Evolutionary conservation across 2,113 vertebrate species (phyloP), one percentile per base, ranked within the genome.

Genomic region (Rostratula benghalensis): DNA sequence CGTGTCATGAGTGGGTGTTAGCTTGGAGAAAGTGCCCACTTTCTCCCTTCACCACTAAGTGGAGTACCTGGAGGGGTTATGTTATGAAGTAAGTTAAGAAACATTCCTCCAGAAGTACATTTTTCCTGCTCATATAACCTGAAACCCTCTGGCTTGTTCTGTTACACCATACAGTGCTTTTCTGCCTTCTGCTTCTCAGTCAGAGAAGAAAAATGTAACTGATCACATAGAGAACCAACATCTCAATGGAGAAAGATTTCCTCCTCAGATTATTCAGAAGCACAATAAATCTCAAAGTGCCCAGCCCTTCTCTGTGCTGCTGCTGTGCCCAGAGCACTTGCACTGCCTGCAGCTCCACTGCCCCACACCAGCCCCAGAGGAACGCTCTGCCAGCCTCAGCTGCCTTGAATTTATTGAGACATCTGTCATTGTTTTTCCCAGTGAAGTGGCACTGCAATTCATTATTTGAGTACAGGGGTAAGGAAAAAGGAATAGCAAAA

Each of bases 301-400:
- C 33, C 61, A n/a, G 21, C 24, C 35, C 37, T 1, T 4, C 59
- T 50, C 63, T 0, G 0, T 25, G 64, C 21, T 45, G 18, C 0
- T 0, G 0, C 20, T 28, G 31, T 1, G 2, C 35, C 43, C 3
- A 1, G 23, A 57, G 45, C 1, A 1, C 15, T 63, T 48, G 20
- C 27, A 6, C 14, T 63, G 28, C 31, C 60, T 14, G 33, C 65
- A 57, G 22, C 19, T 57, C 17, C 30, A 13, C 25, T 54, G 65
- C 60, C 43, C 68, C 31, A 16, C 51, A 7, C 17, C 6, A 4
- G 22, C 50, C 25, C 35, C 2, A 0, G 10, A n/a, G 27, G n/a
- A 33, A 18, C 51, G 25, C 13, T 11, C 53, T 56, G 33, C 50
- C 56, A 30, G n/a, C 53, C 48, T 46, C 48, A 31, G 33, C 19